These are phyloP conservation scores for Cenopis cana DNA, from an alignment of 2,888 invertebrate genomes.

Conservation along the genomic window DNA sequence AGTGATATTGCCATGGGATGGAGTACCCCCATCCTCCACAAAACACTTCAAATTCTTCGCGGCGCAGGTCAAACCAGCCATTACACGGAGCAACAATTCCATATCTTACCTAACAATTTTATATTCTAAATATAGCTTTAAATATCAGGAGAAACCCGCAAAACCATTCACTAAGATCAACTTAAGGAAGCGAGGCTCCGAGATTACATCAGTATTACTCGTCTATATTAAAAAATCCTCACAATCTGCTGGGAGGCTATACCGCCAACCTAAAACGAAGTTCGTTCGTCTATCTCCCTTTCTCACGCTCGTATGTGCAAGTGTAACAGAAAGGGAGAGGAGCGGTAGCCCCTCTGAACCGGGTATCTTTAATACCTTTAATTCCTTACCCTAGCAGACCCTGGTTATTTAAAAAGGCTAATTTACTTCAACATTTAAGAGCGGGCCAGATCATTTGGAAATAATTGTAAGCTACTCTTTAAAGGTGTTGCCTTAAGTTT, in stretches of 20 bases:
- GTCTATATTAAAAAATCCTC: constrained; percentile 46
- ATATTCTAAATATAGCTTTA: constrained; percentile 10
- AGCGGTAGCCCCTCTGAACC: too few relatives aligned
- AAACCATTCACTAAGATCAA: constrained; percentile 16
- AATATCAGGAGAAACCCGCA: constrained; percentile 1
- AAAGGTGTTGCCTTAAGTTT: constrained; percentile 16
- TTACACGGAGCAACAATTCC: too few relatives aligned
- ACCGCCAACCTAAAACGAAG: too few relatives aligned
- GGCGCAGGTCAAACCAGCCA: too few relatives aligned
- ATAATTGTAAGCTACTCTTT: constrained; percentile 35
- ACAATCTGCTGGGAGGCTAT: constrained; percentile 45
- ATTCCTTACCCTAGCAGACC: constrained; percentile 36
- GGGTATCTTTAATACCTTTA: constrained; percentile 44
- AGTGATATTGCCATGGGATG: too few relatives aligned
- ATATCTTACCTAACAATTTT: neutral
- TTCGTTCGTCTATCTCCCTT: too few relatives aligned
- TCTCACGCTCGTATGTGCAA: too few relatives aligned
- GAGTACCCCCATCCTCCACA: too few relatives aligned
- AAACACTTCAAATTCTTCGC: too few relatives aligned
- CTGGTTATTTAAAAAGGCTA: constrained; percentile 39
- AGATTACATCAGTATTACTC: constrained; percentile 43
- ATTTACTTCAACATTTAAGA: constrained; percentile 33
- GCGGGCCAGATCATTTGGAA: constrained; percentile 34
- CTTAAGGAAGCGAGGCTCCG: constrained; percentile 19
- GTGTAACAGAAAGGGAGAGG: too few relatives aligned